Base-by-base conservation (phyloP, 1,140 invertebrate species). In the Caenorhabditis briggsae region DNA sequence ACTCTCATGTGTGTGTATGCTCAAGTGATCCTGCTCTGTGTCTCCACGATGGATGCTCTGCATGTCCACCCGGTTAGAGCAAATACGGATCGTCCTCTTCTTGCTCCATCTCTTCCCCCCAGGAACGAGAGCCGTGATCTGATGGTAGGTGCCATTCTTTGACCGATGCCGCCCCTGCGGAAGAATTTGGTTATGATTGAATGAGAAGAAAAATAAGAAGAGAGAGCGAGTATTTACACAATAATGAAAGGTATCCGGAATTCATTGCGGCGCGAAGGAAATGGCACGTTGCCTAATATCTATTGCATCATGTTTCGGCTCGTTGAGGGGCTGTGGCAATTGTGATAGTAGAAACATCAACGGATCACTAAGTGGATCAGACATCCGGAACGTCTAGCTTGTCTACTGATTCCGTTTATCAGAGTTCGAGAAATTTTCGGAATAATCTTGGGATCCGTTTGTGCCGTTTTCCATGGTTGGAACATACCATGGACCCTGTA, bases 1-100 rank as follows among this genome's bases (percentile, higher is more conserved):
- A 78, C 70, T 78, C 70, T 78, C 70, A 53, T 78, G 46, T 53
- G 14, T 53, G 14, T 78, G 70, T 78, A 46, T 78, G 70, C 70
- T 78, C 70, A 78, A 78, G 70, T 78, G 70, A 78, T 78, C 70
- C 70, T 78, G 70, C 70, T 78, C 70, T 78, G 20, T 78, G 53
- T 8, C 70, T n/a, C 70, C 41, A 25, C 59, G 18, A 11, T 23
- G 20, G 20, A 11, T 14, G 16, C 56, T 18, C 46, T 18, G 65
- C 65, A 70, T 70, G 65, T 64, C 64, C 64, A 18, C 46, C 23
- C 70, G 70, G 9, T 50, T 46, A 23, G 70, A 50, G 70, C 70
- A 78, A 78, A 78, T 46, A 78, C 70, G 70, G 70, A 78, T 78
- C 70, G 46, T 78, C 70, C 2, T 48, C 70, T 23, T 46, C 25